Evolutionary conservation across 2,888 invertebrate species (phyloP).

Genomic region (Sinodicranocentrus sp.): DNA sequence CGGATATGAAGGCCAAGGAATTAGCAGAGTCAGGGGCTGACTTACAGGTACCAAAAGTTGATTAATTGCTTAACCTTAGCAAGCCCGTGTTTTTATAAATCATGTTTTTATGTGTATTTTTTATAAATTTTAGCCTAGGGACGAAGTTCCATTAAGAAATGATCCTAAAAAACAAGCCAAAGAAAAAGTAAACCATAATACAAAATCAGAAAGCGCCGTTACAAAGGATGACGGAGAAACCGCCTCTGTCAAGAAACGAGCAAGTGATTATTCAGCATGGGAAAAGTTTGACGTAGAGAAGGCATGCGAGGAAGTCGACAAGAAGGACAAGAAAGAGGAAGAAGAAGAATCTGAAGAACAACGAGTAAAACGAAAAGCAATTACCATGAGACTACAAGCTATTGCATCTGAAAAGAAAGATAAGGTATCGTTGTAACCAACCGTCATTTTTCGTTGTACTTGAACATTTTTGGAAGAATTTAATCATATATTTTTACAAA

Average conservation of each 20-base stretch:
- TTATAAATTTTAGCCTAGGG: slow-evolving; percentile 38
- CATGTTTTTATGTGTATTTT: neutral
- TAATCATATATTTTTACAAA: neutral
- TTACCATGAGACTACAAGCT: slow-evolving; percentile 59
- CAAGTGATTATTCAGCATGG: slow-evolving; percentile 86
- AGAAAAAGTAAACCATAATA: slow-evolving; percentile 79
- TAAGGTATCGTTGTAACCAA: too few relatives aligned
- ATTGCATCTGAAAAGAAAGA: slow-evolving; percentile 71
- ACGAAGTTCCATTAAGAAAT: slow-evolving; percentile 53
- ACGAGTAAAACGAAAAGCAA: slow-evolving; percentile 55
- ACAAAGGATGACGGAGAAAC: neutral
- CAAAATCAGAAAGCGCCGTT: slow-evolving; percentile 25
- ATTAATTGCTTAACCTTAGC: neutral
- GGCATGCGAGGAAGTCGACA: slow-evolving; percentile 69
- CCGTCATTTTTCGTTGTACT: too few relatives aligned
- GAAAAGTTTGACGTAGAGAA: slow-evolving; percentile 86
- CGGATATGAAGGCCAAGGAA: slow-evolving; percentile 87
- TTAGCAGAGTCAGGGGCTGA: slow-evolving; percentile 57
- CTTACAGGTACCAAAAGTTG: slow-evolving; percentile 37
- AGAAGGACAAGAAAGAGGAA: slow-evolving; percentile 29
- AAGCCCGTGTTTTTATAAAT: neutral
- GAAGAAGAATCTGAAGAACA: slow-evolving; percentile 64
- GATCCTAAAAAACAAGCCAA: slow-evolving; percentile 57
- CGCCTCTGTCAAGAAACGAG: neutral
- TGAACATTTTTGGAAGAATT: neutral